These are phyloP conservation scores for Eulacestoma nigropectus DNA, from an alignment of 2,113 vertebrate genomes.

Conservation along the genomic window DNA sequence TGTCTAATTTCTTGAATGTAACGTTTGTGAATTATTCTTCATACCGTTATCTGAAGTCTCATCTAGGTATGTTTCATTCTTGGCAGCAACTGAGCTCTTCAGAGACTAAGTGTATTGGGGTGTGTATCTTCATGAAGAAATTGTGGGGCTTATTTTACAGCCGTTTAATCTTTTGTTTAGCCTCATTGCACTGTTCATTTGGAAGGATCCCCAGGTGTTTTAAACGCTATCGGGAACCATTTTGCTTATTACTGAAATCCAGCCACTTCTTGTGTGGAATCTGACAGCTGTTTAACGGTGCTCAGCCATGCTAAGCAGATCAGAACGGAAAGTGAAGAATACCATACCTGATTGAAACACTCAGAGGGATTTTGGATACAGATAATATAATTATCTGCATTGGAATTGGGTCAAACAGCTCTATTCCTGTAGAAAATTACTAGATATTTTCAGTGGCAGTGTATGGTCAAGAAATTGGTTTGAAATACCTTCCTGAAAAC, in stretches of 20 bases:
- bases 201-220: slow-evolving; percentile 54
- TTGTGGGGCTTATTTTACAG: slow-evolving; percentile 14
- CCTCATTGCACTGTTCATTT: slow-evolving; percentile 48
- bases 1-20: slow-evolving; percentile 2
- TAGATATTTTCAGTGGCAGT: slow-evolving; percentile 12
- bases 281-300: slow-evolving; percentile 60
- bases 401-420: slow-evolving; percentile 46
- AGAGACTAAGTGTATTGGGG: slow-evolving; percentile 7
- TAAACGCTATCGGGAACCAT: slow-evolving; percentile 16
- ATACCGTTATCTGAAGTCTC: background rate
- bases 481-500: slow-evolving; percentile 33
- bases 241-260: slow-evolving; percentile 55
- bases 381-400: slow-evolving; percentile 58
- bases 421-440: slow-evolving; percentile 48
- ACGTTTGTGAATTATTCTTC: slow-evolving; percentile 5
- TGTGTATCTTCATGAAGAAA: background rate
- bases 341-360: slow-evolving; percentile 60
- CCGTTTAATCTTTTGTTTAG: slow-evolving; percentile 18
- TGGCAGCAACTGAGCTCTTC: background rate
- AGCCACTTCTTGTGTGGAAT: slow-evolving; percentile 39
- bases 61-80: slow-evolving; percentile 12
- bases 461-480: slow-evolving; percentile 41
- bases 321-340: slow-evolving; percentile 57
- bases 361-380: slow-evolving; percentile 51
- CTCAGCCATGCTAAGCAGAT: slow-evolving; percentile 56